Evolutionary conservation across 2,888 invertebrate species (phyloP).

Genomic region (Alentia gelatinosa): DNA sequence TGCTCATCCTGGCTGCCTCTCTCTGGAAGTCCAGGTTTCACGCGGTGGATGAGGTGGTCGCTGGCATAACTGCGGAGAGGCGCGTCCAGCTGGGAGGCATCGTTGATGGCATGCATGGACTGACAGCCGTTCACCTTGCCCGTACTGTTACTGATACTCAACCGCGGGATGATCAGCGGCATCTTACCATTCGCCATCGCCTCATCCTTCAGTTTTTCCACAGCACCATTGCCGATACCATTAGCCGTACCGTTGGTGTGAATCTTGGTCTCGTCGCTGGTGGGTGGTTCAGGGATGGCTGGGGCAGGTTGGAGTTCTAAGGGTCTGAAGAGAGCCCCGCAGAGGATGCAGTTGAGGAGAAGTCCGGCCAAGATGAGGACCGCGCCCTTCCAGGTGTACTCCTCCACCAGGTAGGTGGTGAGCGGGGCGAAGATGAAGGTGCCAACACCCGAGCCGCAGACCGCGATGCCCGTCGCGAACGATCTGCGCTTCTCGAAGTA

Average conservation of each 20-base stretch:
- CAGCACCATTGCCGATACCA: not conserved
- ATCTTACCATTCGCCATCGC: not conserved
- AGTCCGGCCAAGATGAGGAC: slow-evolving; percentile 91
- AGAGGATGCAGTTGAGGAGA: slow-evolving; percentile 92
- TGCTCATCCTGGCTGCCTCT: not conserved
- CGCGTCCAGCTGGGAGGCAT: not conserved
- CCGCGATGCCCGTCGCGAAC: slow-evolving; percentile 96
- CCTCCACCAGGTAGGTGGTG: slow-evolving; percentile 83
- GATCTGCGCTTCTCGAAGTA: slow-evolving; percentile 97
- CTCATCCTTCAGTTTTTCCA: not conserved
- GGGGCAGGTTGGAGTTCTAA: slow-evolving; percentile 81
- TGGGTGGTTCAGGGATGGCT: not conserved
- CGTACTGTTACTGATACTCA: not conserved
- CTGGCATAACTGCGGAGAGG: slow-evolving; percentile 1
- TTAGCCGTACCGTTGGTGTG: not conserved
- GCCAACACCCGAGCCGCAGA: slow-evolving; percentile 97
- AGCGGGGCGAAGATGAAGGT: slow-evolving; percentile 92
- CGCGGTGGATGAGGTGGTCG: slow-evolving; percentile 11
- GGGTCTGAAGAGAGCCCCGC: slow-evolving; percentile 94
- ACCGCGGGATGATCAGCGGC: not conserved
- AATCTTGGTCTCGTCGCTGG: not conserved
- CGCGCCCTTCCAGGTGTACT: slow-evolving; percentile 92
- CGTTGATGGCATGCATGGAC: not conserved
- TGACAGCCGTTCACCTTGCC: not conserved
- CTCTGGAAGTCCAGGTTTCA: not conserved